Evolutionary conservation across 2,888 invertebrate species (phyloP).

Genomic region (Pollenia angustigena): DNA sequence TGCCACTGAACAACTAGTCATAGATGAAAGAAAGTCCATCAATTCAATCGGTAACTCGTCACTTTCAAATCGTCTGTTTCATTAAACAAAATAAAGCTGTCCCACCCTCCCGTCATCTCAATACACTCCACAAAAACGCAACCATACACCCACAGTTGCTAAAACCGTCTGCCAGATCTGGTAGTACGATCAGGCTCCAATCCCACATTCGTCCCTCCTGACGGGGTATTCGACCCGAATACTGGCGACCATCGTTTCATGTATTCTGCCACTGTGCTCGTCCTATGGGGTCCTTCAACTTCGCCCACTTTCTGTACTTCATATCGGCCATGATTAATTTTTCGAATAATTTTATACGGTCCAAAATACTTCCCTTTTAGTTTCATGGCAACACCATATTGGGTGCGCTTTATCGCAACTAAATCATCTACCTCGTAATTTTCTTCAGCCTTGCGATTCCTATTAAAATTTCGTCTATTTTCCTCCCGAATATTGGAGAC

Average conservation of each 20-base stretch:
- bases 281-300: constrained; percentile 35
- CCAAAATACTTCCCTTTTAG: constrained; percentile 54
- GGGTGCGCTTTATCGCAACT: constrained; percentile 61
- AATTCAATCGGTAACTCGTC: too few relatives aligned
- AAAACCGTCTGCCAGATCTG: too few relatives aligned
- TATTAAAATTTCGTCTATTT: constrained; percentile 56
- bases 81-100: too few relatives aligned
- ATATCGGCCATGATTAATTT: constrained; percentile 34
- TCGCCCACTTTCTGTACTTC: constrained; percentile 53
- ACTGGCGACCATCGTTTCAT: constrained; percentile 63
- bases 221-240: constrained; percentile 66
- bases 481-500: constrained; percentile 57
- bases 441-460: constrained; percentile 20
- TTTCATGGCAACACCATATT: constrained; percentile 64
- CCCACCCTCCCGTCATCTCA: too few relatives aligned
- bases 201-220: constrained; percentile 69
- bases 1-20: too few relatives aligned
- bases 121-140: too few relatives aligned
- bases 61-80: too few relatives aligned
- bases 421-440: constrained; percentile 57
- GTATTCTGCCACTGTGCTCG: constrained; percentile 52
- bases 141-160: too few relatives aligned
- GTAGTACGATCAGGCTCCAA: not conserved
- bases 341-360: constrained; percentile 60
- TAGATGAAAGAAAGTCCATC: too few relatives aligned